These are phyloP conservation scores for Drosophila crucigera DNA, from an alignment of 2,888 invertebrate species.

Conservation along the genomic window DNA sequence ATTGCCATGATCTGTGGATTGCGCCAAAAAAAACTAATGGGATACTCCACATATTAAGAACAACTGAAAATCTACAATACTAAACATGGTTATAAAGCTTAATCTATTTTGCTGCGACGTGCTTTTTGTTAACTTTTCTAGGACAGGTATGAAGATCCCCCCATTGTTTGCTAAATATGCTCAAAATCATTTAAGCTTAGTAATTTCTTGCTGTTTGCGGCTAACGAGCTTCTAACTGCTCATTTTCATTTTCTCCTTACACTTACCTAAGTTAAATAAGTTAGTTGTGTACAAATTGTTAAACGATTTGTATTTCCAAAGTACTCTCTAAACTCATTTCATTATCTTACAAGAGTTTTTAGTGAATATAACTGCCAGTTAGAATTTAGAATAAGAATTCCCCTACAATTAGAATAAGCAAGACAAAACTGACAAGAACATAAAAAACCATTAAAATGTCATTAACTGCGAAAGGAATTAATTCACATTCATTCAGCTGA, in stretches of 20 bases:
- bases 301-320: neutral
- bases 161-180: neutral
- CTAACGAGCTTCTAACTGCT: constrained; percentile 47
- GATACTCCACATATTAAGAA: neutral
- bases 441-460: constrained; percentile 9
- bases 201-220: neutral
- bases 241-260: neutral
- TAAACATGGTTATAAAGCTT: neutral
- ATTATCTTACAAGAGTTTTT: neutral
- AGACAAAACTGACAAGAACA: neutral
- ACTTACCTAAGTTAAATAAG: neutral
- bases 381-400: neutral
- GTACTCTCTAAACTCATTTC: neutral
- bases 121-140: neutral
- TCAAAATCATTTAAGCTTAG: neutral
- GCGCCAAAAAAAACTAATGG: neutral
- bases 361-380: neutral
- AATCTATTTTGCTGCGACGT: neutral
- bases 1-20: neutral
- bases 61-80: neutral
- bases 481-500: constrained; percentile 1
- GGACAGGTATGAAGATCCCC: neutral
- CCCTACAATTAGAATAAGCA: neutral
- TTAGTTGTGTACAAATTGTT: constrained; percentile 6
- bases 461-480: neutral